Conservation (phyloP, 2,888 invertebrate species). For the Lasioglossum pauxillum region DNA sequence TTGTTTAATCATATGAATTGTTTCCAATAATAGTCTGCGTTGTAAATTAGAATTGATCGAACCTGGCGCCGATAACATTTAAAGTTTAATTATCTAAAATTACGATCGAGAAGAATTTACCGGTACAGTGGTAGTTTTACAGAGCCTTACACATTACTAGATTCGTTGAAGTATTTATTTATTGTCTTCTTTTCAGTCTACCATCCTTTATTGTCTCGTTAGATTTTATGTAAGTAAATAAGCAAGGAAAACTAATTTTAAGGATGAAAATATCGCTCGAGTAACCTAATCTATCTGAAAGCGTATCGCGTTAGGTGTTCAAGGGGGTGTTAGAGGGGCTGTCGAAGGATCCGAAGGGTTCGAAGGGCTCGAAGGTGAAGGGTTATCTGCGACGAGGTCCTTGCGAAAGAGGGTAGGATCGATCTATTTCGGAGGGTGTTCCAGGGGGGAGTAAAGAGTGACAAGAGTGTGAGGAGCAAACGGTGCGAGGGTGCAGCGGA, state of each 20-base stretch:
- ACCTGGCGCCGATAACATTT: too few species aligned
- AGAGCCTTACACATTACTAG: too few species aligned
- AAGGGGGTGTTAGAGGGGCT: not conserved
- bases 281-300: not conserved
- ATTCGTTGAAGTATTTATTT: not conserved
- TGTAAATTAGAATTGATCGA: too few species aligned
- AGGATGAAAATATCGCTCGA: not conserved
- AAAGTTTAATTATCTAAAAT: too few species aligned
- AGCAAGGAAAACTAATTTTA: not conserved
- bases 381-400: constrained; percentile 11
- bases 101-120: too few species aligned
- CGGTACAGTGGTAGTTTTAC: too few species aligned
- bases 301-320: not conserved
- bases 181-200: not conserved
- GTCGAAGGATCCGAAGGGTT: not conserved
- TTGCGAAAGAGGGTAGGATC: constrained; percentile 27
- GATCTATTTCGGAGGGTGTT: constrained; percentile 29
- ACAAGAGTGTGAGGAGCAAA: constrained; percentile 50
- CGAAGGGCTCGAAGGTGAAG: not conserved
- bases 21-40: too few species aligned
- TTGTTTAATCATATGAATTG: too few species aligned
- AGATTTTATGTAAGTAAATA: not conserved
- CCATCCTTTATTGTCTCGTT: not conserved
- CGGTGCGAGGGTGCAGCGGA: constrained; percentile 76
- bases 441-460: constrained; percentile 54